These are phyloP conservation scores for Pectinophora gossypiella DNA, from an alignment of 1,140 invertebrate species.

Conservation along the genomic window DNA sequence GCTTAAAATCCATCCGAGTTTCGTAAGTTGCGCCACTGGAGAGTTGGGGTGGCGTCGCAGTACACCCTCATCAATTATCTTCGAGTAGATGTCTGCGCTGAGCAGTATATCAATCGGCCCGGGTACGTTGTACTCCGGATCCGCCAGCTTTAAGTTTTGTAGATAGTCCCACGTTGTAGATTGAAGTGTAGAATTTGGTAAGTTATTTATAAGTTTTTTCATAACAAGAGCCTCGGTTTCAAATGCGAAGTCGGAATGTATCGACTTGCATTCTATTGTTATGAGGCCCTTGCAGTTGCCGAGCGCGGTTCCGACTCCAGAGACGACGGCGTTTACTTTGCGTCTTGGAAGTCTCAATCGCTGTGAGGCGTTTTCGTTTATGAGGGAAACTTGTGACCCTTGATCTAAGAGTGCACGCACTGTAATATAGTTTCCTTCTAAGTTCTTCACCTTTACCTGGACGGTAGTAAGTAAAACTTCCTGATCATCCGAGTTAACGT, in stretches of 20 bases:
- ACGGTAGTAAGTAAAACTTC: neutral
- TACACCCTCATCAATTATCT: too few species aligned
- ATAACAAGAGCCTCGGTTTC: constrained; percentile 11
- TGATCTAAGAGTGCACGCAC: constrained; percentile 20
- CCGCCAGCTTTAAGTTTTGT: too few species aligned
- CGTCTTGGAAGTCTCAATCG: constrained; percentile 13
- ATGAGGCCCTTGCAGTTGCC: constrained; percentile 11
- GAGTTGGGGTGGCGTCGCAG: too few species aligned
- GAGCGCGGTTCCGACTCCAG: constrained; percentile 12
- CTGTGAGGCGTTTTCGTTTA: constrained; percentile 19
- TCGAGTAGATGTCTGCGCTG: too few species aligned
- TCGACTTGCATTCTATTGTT: constrained; percentile 13
- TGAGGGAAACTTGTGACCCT: constrained; percentile 17
- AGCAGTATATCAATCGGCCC: too few species aligned
- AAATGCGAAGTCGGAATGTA: constrained; percentile 10
- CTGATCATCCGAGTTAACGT: neutral
- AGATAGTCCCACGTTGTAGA: too few species aligned
- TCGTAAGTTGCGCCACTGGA: too few species aligned
- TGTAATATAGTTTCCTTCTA: constrained; percentile 13
- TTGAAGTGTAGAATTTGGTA: neutral
- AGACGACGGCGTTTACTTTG: constrained; percentile 10
- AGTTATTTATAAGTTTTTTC: too few species aligned
- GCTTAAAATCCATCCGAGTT: too few species aligned
- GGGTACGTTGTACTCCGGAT: too few species aligned
- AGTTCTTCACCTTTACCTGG: constrained; percentile 3